Evolutionary conservation across 2,113 vertebrate species (phyloP).

Genomic region (Megaleporinus macrocephalus): DNA sequence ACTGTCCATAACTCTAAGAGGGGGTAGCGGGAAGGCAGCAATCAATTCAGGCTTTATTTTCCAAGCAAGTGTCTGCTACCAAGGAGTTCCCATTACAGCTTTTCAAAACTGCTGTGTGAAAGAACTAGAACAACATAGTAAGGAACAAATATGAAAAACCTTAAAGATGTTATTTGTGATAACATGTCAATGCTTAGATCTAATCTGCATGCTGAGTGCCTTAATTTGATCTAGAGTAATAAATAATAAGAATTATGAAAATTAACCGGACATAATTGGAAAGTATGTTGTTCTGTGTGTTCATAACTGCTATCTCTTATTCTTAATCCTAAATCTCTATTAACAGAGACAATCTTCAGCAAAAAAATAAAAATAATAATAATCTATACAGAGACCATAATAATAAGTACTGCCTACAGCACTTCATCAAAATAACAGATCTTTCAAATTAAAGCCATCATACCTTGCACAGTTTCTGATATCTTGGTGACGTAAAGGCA

Average conservation of each 20-base stretch:
- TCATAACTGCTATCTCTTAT: no score
- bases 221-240: no score
- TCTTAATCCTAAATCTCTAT: no score
- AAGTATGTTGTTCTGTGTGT: no score
- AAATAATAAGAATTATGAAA: no score
- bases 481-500: conserved; percentile 87
- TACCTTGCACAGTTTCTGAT: conserved; percentile 91
- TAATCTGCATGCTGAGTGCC: no score
- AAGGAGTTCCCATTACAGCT: neutral
- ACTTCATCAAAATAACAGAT: neutral
- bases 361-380: neutral
- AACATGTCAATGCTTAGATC: no score
- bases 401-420: neutral
- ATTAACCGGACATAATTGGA: no score
- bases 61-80: neutral
- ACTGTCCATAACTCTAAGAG: conserved; percentile 1
- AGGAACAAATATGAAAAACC: neutral
- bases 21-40: neutral
- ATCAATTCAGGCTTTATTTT: conserved; percentile 11
- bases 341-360: no score
- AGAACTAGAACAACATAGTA: neutral
- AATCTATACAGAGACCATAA: neutral
- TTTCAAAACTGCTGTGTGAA: neutral
- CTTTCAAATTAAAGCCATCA: conserved; percentile 23
- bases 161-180: no score